Evolutionary conservation across 2,113 vertebrate species (phyloP), one percentile per base, ranked within the genome.

Genomic region (Cyanoramphus novaezelandiae): DNA sequence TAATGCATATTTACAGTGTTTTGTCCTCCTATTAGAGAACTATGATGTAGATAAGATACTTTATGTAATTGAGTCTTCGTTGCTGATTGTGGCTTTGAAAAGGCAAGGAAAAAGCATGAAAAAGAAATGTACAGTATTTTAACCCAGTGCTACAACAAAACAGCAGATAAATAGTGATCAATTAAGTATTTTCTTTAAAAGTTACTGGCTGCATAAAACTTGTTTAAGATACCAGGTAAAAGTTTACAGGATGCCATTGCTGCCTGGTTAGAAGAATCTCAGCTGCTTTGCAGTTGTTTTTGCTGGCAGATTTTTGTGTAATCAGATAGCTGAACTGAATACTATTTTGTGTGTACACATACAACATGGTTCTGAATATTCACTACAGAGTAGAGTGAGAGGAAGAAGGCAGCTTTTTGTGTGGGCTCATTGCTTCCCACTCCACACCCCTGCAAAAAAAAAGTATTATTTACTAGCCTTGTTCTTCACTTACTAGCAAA

Each of bases 261-360:
- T 74, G 69, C 52, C 41, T 81, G 52, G 15, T 39, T 87, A 55
- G 80, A 59, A 86, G 82, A 44, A 23, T 20, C 41, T 95, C 92
- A 96, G 35, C 96, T 95, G 97, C 91, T 94, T 93, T 95, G 75
- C 90, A 94, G 88, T 95, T 97, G 94, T 71, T 96, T 46, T 29
- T 68, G 50, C 85, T 96, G 95, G 91, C 94, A 97, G 88, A 82
- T 78, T 84, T 44, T 65, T 88, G 31, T 37, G 67, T 95, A 97
- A 97, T 92, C 60, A 94, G 91, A 96, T 92, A 97, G 87, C 64
- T 80, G 81, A 84, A 94, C 95, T 94, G 68, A 96, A 91, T 82
- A 69, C 35, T 82, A 74, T 83, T 94, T 97, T 91, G 13, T 67
- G 68, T 39, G 23, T 77, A 78, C 35, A 24, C 19, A 44, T 82